phyloP scores from a whole-genome alignment of 2,113 vertebrate species.

The Cairina moschata region DNA sequence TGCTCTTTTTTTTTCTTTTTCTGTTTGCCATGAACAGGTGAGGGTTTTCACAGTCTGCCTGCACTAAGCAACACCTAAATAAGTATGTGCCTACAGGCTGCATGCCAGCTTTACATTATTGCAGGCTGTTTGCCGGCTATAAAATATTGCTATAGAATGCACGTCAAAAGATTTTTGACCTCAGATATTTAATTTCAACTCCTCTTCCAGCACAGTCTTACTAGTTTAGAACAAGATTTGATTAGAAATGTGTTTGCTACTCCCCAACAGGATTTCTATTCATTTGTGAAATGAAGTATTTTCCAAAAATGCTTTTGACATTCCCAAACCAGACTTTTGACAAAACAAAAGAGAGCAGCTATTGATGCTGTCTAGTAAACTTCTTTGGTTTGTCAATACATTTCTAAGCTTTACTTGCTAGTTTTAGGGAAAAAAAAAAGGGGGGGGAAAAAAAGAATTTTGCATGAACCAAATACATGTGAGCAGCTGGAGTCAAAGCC shows the following conservation, averaged over 20 bases:
- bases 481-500: neutral
- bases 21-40: neutral
- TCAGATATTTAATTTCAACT: neutral
- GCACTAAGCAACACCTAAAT: neutral
- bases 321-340: neutral
- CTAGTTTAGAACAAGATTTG: neutral
- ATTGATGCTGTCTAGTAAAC: neutral
- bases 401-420: neutral
- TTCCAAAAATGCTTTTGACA: neutral
- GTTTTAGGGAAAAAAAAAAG: neutral
- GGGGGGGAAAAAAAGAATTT: neutral
- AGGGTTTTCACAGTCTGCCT: neutral
- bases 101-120: neutral
- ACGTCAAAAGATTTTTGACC: slow-evolving; percentile 14
- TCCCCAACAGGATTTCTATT: neutral
- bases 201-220: neutral
- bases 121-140: neutral
- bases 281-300: neutral
- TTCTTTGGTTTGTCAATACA: neutral
- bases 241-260: neutral
- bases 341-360: neutral
- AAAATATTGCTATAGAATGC: slow-evolving; percentile 29
- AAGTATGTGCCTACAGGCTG: neutral
- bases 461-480: neutral
- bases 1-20: neutral